phyloP scores from a whole-genome alignment of 2,888 invertebrate genomes.

The Zhengitettix transpicula region DNA sequence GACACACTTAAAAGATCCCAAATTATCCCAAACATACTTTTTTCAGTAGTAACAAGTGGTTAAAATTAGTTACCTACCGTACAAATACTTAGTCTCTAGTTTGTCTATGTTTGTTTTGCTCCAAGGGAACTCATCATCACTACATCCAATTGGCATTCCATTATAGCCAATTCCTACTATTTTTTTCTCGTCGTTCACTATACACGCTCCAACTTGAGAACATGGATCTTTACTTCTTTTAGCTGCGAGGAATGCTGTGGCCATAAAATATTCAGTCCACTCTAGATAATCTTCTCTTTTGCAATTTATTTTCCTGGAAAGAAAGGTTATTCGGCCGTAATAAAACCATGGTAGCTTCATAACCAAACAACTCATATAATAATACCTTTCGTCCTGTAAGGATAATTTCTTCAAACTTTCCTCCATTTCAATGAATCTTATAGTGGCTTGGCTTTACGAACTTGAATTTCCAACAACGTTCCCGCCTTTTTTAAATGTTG shows the following conservation, averaged over 20 bases:
- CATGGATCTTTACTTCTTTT: conserved; percentile 89
- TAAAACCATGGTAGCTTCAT: no score
- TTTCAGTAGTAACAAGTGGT: no score
- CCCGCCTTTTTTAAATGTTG: no score
- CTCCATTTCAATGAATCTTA: no score
- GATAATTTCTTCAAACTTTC: no score
- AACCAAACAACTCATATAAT: no score
- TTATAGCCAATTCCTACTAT: conserved; percentile 94
- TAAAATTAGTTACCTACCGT: conserved; percentile 40
- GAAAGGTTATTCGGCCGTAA: no score
- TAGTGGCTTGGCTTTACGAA: no score
- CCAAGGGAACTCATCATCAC: conserved; percentile 86
- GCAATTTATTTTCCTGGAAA: conserved; percentile 9
- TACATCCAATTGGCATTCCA: conserved; percentile 85
- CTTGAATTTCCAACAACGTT: no score
- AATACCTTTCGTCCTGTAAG: no score
- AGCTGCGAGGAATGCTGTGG: conserved; percentile 73
- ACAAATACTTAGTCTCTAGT: conserved; percentile 65
- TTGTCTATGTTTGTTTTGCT: conserved; percentile 39
- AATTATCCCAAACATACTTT: no score
- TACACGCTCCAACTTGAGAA: conserved; percentile 89
- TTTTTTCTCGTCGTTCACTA: conserved; percentile 70
- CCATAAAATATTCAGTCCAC: conserved; percentile 96
- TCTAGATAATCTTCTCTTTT: conserved; percentile 52
- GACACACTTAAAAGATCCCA: no score